These are phyloP conservation scores for Trissolcus japonicus DNA, from an alignment of 2,888 invertebrate genomes.

Conservation along the genomic window DNA sequence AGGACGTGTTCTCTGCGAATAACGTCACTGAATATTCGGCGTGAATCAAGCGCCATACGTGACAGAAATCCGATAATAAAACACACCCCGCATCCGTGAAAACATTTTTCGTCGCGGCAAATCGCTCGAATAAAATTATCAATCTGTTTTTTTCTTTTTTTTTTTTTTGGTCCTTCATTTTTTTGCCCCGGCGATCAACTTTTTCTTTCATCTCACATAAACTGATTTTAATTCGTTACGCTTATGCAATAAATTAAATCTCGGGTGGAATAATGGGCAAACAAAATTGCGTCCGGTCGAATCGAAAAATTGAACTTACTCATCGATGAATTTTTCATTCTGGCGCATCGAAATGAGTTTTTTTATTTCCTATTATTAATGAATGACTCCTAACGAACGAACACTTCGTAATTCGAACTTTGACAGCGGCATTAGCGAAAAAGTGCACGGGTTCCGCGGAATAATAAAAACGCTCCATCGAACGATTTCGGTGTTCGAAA, in stretches of 20 bases:
- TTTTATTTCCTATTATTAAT: neutral
- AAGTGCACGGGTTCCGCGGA: neutral
- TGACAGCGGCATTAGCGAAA: slow-evolving; percentile 4
- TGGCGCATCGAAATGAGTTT: neutral
- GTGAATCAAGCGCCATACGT: slow-evolving; percentile 38
- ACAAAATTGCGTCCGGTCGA: too few species aligned
- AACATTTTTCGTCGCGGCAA: slow-evolving; percentile 25
- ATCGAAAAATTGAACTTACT: too few species aligned
- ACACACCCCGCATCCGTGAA: slow-evolving; percentile 9
- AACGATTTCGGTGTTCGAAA: slow-evolving; percentile 18
- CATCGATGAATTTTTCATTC: neutral
- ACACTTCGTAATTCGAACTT: slow-evolving; percentile 8
- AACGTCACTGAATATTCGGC: slow-evolving; percentile 36
- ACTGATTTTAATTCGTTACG: too few species aligned
- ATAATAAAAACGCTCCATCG: slow-evolving; percentile 33
- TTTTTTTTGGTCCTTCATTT: neutral
- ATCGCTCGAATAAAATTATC: slow-evolving; percentile 24
- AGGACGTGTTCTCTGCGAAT: slow-evolving; percentile 44
- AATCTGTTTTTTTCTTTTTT: slow-evolving; percentile 2
- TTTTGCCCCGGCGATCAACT: neutral
- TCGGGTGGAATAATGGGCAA: too few species aligned
- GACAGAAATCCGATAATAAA: slow-evolving; percentile 49
- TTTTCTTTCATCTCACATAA: slow-evolving; percentile 3
- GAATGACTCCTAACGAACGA: neutral
- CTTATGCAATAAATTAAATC: too few species aligned